Evolutionary conservation across 2,888 invertebrate species (phyloP), one percentile per base, ranked within the genome.

Genomic region (Amiota mariae): DNA sequence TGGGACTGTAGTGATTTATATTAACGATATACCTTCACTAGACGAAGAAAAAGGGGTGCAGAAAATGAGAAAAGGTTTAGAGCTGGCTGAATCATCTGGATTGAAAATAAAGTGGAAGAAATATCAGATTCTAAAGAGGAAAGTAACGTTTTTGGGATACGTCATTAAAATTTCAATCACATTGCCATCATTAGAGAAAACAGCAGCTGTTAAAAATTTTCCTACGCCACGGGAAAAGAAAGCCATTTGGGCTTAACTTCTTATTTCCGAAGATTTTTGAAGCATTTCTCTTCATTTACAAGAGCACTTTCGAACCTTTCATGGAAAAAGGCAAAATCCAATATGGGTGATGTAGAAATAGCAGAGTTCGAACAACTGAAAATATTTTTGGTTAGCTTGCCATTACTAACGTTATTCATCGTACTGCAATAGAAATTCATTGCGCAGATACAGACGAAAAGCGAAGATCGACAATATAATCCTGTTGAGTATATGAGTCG

Each of bases 391-490:
- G 48, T 61, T 11, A 73, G 70, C 11, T 61, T 72, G 49, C 85
- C 78, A 15, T 76, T 76, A 9, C 46, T 80, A n/a, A 77, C 70
- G 18, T 59, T 80, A 46, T 82, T 73, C 36, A 24, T 10, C 24
- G 11, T 1, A 2, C n/a, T n/a, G n/a, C n/a, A 24, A 61, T 10
- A 20, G 61, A 61, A 24, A 24, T 61, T 12, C 79, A 80, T 63
- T 73, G 80, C 4, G 81, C 18, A 79, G n/a, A 11, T 82, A 4
- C 80, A 81, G 56, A 77, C 68, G 48, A 72, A 78, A 48, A 20
- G 20, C 1, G 76, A 79, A 2, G 73, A 77, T 51, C 70, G 71
- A 20, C 36, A 64, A 46, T 67, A 71, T 8, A 73, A 78, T 48
- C 78, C 77, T 0, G 49, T 78, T 10, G 57, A 77, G 36, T 77